Evolutionary conservation across 2,797 vertebrate species (phyloP).

Genomic region (Scleropages formosus): DNA sequence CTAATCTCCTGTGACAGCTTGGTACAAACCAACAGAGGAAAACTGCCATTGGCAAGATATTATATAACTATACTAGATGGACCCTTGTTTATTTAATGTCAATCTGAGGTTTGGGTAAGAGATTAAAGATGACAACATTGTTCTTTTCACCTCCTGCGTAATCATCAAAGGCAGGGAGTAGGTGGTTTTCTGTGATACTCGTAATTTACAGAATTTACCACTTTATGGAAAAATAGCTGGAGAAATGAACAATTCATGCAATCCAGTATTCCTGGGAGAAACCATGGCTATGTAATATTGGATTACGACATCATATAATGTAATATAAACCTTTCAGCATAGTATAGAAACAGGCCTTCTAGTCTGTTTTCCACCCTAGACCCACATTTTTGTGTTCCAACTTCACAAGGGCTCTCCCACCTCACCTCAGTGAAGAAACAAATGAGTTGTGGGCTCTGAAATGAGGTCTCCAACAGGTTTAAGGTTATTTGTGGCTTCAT

Average conservation of each 20-base stretch:
- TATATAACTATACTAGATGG: neutral
- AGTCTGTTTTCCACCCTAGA: slow-evolving; percentile 5
- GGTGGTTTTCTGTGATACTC: neutral
- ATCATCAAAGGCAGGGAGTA: neutral
- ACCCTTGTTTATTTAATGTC: neutral
- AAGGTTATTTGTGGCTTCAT: neutral
- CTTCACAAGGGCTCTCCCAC: slow-evolving; percentile 1
- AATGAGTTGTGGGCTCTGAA: neutral
- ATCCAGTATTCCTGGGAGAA: neutral
- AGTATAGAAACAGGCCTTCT: no score
- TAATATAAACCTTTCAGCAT: slow-evolving; percentile 10
- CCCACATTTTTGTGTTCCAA: slow-evolving; percentile 10
- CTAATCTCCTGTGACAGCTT: no score
- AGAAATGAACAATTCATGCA: neutral
- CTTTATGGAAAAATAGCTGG: neutral
- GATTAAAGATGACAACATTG: slow-evolving; percentile 1
- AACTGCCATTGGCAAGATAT: neutral
- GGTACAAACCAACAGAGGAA: no score
- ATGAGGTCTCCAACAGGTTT: neutral
- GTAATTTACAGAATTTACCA: neutral
- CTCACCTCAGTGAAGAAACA: neutral
- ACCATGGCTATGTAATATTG: neutral
- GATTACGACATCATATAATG: slow-evolving; percentile 10
- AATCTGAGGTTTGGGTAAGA: neutral
- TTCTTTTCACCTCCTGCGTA: neutral